Evolutionary conservation across 1,140 invertebrate species (phyloP), one percentile per base, ranked within the genome.

Genomic region (Epicauta chinensis): DNA sequence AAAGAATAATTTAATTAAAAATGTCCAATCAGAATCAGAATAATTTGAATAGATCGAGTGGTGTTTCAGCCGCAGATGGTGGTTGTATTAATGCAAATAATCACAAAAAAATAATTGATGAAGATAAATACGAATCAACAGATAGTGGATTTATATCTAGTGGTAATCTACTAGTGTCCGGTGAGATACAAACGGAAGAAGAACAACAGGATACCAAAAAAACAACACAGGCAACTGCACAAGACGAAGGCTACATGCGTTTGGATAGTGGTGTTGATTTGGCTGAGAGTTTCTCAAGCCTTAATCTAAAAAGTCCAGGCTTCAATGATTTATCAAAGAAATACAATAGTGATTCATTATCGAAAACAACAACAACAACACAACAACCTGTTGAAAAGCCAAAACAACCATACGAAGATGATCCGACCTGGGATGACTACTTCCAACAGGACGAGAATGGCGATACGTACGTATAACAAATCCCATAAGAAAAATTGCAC

Each of bases 401-500:
- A 36, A 12, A 53, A 37, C 16, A 46, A 10, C 52, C 50, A 51
- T 35, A 44, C 14, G 16, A 51, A 15, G 58, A 63, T 34, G 55
- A 53, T 34, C 55, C 64, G 17, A 63, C 72, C 29, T 80, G 79
- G 75, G 70, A 80, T 67, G 65, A 76, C 55, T 81, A 79, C 50
- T 83, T 78, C 62, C 67, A 75, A 51, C 80, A 81, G 58, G 81
- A 85, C 62, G 78, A 82, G 48, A 82, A 85, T 56, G 84, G 84
- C 36, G 83, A 86, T 64, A 86, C 83, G 81, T 84, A 75, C 82
- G 82, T 82, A 11, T 51, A 34, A 34, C 32, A 34, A 23, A 23
- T n/a, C n/a, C n/a, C n/a, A n/a, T n/a, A n/a, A n/a, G n/a, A n/a
- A n/a, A n/a, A n/a, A 23, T 23, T 23, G 2, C 7, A 23, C 17